These are phyloP conservation scores for Agrilus cyanescens DNA, from an alignment of 2,888 invertebrate species.

Conservation along the genomic window DNA sequence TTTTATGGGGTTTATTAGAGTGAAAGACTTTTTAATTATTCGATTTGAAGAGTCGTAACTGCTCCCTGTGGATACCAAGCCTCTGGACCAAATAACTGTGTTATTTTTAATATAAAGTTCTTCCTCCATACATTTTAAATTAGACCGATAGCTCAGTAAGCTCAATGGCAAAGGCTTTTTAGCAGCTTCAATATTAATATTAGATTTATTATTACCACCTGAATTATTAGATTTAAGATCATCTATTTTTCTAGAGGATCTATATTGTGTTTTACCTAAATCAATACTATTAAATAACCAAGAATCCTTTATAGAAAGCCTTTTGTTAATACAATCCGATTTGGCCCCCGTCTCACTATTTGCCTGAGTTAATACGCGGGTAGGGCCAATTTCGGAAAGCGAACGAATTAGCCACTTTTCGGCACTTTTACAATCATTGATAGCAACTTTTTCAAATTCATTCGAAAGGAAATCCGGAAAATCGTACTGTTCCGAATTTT, in stretches of 20 bases:
- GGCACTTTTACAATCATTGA: slow-evolving; percentile 44
- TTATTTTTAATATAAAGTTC: slow-evolving; percentile 79
- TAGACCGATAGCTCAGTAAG: no score
- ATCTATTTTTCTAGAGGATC: no score
- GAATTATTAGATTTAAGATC: no score
- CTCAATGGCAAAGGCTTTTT: no score
- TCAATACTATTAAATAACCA: neutral
- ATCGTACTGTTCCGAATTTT: slow-evolving; percentile 23
- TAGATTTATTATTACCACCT: no score
- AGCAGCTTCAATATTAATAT: no score
- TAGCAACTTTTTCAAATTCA: slow-evolving; percentile 64
- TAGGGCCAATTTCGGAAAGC: slow-evolving; percentile 34
- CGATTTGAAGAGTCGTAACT: slow-evolving; percentile 29
- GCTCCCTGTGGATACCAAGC: slow-evolving; percentile 36
- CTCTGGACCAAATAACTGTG: slow-evolving; percentile 72
- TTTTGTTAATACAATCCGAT: neutral
- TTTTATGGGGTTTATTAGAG: slow-evolving; percentile 55
- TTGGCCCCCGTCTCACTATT: neutral
- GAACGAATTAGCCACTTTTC: slow-evolving; percentile 49
- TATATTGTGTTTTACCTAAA: no score
- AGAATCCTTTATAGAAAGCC: neutral
- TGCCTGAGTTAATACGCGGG: no score
- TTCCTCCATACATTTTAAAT: slow-evolving; percentile 55
- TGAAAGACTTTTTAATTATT: no score
- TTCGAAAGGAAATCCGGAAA: slow-evolving; percentile 48